These are phyloP conservation scores for Probaryconus sp. DNA, from an alignment of 1,140 invertebrate genomes.

Conservation along the genomic window DNA sequence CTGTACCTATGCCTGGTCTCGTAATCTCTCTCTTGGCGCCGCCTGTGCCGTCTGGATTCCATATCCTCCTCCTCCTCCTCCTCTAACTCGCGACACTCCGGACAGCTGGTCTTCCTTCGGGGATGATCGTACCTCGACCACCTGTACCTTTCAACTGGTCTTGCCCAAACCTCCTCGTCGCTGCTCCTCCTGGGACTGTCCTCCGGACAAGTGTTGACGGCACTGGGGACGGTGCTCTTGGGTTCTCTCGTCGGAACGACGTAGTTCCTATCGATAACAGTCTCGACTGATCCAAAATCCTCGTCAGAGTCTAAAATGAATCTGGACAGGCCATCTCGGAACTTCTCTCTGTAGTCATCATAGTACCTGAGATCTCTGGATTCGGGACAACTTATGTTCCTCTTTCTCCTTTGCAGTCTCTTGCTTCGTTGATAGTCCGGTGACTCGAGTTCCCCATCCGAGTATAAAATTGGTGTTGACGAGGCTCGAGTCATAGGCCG, in stretches of 20 bases:
- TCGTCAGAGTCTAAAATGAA: conserved; percentile 71
- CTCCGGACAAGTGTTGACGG: conserved; percentile 6
- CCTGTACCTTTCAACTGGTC: conserved; percentile 17
- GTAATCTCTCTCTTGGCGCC: conserved; percentile 20
- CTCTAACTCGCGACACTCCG: conserved; percentile 67
- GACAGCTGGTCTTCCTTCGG: conserved; percentile 67
- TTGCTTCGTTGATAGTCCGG: conserved; percentile 39
- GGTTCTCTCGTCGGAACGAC: not conserved
- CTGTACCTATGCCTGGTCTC: conserved; percentile 58
- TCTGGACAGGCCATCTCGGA: conserved; percentile 40
- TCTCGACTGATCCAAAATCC: conserved; percentile 73
- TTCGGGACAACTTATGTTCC: conserved; percentile 74
- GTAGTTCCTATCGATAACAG: conserved; percentile 65
- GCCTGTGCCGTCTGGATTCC: conserved; percentile 17
- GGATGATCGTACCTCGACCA: conserved; percentile 36
- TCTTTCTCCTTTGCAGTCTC: conserved; percentile 62
- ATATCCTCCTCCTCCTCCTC: conserved; percentile 51
- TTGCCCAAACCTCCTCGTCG: conserved; percentile 38
- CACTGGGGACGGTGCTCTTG: conserved; percentile 4
- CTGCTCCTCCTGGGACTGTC: conserved; percentile 29
- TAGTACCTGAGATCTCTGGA: conserved; percentile 50
- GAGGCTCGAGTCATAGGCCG: conserved; percentile 66
- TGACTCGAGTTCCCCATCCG: conserved; percentile 65
- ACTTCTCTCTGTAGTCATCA: conserved; percentile 8
- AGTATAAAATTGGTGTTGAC: conserved; percentile 70